phyloP scores from a whole-genome alignment of 92 coral and sea anemone genomes.

The Pocillopora meandrina region DNA sequence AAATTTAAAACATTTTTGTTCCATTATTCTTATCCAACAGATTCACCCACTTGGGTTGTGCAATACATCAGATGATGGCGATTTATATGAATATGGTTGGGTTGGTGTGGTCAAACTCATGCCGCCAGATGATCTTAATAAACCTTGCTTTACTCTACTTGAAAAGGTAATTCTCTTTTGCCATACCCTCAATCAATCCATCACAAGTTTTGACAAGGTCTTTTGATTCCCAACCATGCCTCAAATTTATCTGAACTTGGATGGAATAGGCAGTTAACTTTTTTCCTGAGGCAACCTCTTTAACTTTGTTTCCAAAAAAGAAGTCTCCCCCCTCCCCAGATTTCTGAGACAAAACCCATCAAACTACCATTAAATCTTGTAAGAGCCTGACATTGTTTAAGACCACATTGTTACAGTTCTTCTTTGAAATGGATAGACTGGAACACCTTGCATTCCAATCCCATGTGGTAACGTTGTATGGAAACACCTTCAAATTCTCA shows the following conservation, averaged over 20 bases:
- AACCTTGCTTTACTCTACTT: constrained; percentile 80
- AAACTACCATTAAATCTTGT: too few relatives aligned
- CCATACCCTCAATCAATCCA: neutral
- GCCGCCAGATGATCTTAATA: constrained; percentile 66
- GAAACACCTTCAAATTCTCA: neutral
- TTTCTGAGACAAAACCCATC: too few relatives aligned
- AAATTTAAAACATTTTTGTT: neutral
- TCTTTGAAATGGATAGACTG: neutral
- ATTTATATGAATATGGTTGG: constrained; percentile 94
- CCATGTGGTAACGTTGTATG: neutral
- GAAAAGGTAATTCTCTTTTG: constrained; percentile 61
- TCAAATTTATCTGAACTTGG: too few relatives aligned
- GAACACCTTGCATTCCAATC: neutral
- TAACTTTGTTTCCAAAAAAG: neutral
- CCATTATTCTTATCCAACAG: constrained; percentile 40
- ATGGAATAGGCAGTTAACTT: too few relatives aligned
- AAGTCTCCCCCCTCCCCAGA: neutral
- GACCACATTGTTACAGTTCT: neutral
- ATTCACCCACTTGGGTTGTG: constrained; percentile 93
- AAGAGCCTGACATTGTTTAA: too few relatives aligned
- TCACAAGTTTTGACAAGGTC: neutral
- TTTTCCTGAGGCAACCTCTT: neutral
- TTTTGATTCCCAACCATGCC: neutral
- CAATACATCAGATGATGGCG: constrained; percentile 88
- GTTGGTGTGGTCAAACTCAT: constrained; percentile 91